A percentile compares a stretch with the other conserved stretches of the same genome.
Conservation (phyloP, 2,797 vertebrate genomes). For the Lepus townsendii region DNA sequence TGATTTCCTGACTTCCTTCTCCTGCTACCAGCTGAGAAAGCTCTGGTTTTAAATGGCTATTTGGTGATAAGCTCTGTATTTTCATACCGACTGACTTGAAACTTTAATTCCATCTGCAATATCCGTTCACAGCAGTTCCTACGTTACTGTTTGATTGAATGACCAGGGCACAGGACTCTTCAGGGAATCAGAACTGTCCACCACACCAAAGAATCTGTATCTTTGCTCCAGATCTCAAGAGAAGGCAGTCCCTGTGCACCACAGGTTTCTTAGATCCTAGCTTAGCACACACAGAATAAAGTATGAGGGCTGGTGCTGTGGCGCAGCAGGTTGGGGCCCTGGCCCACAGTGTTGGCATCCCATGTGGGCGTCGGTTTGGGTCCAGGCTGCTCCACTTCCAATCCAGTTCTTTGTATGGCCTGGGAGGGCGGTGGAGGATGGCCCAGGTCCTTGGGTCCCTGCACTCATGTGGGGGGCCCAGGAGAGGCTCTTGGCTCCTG, state of each 20-base stretch:
- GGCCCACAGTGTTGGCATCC: too few species aligned
- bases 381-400: too few species aligned
- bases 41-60: not conserved
- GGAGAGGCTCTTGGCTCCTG: too few species aligned
- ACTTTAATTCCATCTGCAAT: not conserved
- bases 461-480: too few species aligned
- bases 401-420: too few species aligned
- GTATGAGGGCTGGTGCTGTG: too few species aligned
- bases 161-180: not conserved
- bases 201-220: not conserved
- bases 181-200: not conserved
- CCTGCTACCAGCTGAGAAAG: not conserved
- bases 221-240: not conserved
- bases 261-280: not conserved
- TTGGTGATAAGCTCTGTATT: not conserved
- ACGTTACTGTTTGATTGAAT: not conserved
- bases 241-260: not conserved
- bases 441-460: too few species aligned
- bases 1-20: slow-evolving; percentile 15
- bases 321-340: too few species aligned
- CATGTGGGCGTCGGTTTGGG: too few species aligned
- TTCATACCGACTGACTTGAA: not conserved
- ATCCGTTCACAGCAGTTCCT: not conserved
- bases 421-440: too few species aligned
- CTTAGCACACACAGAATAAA: not conserved